A percentile compares a stretch with the other conserved stretches of the same genome.
Evolutionary conservation across 1,140 invertebrate genomes (phyloP).

Genomic region (Pogonomyrmex barbatus): DNA sequence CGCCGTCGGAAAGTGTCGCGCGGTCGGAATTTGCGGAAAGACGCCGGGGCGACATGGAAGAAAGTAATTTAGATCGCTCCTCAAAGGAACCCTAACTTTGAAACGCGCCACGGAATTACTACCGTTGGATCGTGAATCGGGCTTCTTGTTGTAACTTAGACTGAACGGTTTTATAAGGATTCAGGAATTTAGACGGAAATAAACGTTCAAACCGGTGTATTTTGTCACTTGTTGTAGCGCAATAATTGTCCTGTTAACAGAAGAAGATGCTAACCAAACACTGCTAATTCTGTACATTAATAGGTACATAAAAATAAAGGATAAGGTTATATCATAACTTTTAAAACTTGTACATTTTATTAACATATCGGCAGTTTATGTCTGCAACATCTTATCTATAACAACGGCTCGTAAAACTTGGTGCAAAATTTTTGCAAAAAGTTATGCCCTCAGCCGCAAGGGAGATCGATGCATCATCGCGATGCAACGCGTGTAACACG

Average conservation of each 20-base stretch:
- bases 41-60: slow-evolving; percentile 28
- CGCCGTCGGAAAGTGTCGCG: slow-evolving; percentile 19
- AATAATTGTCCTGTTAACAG: neutral
- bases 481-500: neutral
- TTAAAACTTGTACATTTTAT: neutral
- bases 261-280: neutral
- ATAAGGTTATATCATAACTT: neutral
- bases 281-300: neutral
- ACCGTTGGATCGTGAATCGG: neutral
- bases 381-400: neutral
- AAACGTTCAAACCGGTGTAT: slow-evolving; percentile 4
- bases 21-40: slow-evolving; percentile 51
- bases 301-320: neutral
- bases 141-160: slow-evolving; percentile 8
- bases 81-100: slow-evolving; percentile 44
- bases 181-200: slow-evolving; percentile 32
- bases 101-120: slow-evolving; percentile 41
- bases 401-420: neutral
- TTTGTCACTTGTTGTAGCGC: too few species aligned
- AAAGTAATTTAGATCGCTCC: slow-evolving; percentile 56
- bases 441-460: neutral
- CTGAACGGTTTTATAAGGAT: slow-evolving; percentile 30
- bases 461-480: slow-evolving; percentile 8
- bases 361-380: too few species aligned
- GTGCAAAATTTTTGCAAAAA: slow-evolving; percentile 12